Evolutionary conservation across 1,140 invertebrate genomes (phyloP).

Genomic region (Propsilocerus akamusi): DNA sequence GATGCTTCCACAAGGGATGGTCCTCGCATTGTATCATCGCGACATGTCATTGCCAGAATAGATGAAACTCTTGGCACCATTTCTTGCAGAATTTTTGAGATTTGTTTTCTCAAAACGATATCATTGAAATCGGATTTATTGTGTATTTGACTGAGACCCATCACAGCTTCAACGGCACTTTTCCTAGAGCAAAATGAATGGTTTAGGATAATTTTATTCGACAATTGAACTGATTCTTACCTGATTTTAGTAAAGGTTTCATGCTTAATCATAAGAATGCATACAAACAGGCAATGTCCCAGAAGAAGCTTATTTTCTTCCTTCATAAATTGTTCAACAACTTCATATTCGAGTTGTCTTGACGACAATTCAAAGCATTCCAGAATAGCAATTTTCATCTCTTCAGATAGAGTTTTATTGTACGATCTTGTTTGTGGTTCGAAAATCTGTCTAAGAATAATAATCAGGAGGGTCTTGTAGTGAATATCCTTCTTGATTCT

Average conservation of each 20-base stretch:
- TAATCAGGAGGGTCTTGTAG: conserved; percentile 14
- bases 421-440: conserved; percentile 10
- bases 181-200: background rate
- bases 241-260: conserved; percentile 12
- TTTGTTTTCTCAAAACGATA: conserved; percentile 19
- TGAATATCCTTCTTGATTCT: background rate
- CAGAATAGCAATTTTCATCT: conserved; percentile 18
- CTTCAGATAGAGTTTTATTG: conserved; percentile 15
- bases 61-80: conserved; percentile 19
- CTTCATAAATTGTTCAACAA: conserved; percentile 16
- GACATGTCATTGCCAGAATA: conserved; percentile 12
- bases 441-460: conserved; percentile 16
- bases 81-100: conserved; percentile 18
- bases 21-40: conserved; percentile 18
- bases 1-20: conserved; percentile 15
- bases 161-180: conserved; percentile 6
- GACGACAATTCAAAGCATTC: conserved; percentile 13
- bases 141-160: conserved; percentile 18
- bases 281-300: conserved; percentile 15
- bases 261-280: conserved; percentile 14
- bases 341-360: conserved; percentile 13
- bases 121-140: conserved; percentile 16
- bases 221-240: background rate
- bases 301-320: conserved; percentile 6
- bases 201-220: background rate